These are phyloP conservation scores for Pollenia griseotomentosa DNA, from an alignment of 2,888 invertebrate genomes.

Conservation along the genomic window DNA sequence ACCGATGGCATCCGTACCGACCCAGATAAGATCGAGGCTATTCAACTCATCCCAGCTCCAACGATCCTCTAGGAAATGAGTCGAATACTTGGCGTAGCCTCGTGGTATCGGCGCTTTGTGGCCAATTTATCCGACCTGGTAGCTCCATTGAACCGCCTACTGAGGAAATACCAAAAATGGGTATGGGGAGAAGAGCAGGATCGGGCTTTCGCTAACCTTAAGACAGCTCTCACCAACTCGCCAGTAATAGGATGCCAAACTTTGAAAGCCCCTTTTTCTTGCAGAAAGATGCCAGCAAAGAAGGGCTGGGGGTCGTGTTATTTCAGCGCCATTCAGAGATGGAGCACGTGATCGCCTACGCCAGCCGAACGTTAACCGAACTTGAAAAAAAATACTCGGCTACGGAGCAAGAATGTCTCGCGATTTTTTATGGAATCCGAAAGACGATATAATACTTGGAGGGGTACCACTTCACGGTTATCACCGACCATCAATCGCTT, in stretches of 20 bases:
- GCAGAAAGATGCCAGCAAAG: slow-evolving; percentile 57
- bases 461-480: slow-evolving; percentile 54
- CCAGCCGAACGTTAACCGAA: slow-evolving; percentile 47
- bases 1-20: slow-evolving; percentile 40
- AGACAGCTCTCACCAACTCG: slow-evolving; percentile 37
- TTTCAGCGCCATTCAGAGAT: slow-evolving; percentile 35
- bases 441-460: slow-evolving; percentile 61
- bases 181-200: slow-evolving; percentile 31
- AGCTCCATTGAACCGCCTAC: background rate
- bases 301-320: slow-evolving; percentile 46
- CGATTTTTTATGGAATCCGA: slow-evolving; percentile 61
- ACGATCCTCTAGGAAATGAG: slow-evolving; percentile 30
- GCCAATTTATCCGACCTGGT: slow-evolving; percentile 35
- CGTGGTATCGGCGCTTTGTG: slow-evolving; percentile 55
- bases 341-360: slow-evolving; percentile 55
- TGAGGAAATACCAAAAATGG: slow-evolving; percentile 37
- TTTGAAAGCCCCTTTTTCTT: slow-evolving; percentile 37
- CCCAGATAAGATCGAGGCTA: slow-evolving; percentile 16
- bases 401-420: slow-evolving; percentile 68
- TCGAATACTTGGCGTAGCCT: slow-evolving; percentile 22
- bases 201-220: slow-evolving; percentile 14
- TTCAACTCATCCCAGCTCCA: background rate
- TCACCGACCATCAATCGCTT: slow-evolving; percentile 68
- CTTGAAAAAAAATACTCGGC: slow-evolving; percentile 62
- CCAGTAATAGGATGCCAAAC: slow-evolving; percentile 48